Evolutionary conservation across 2,113 vertebrate species (phyloP), one percentile per base, ranked within the genome.

Genomic region (Pygoscelis antarcticus): DNA sequence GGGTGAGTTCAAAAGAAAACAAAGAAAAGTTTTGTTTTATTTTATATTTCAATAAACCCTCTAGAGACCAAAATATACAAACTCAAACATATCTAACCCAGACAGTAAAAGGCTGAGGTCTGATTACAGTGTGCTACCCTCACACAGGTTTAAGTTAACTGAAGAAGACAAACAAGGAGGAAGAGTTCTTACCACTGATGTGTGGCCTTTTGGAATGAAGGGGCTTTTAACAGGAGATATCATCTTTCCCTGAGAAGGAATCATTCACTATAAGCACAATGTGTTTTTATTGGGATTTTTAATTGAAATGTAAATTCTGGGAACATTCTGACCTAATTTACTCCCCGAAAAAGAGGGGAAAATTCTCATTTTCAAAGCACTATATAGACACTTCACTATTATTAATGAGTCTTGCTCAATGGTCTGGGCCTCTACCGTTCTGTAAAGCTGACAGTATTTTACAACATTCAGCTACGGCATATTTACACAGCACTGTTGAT

Each of bases 251-350:
- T 93, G 96, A 97, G 98, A 98, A 97, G 97, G 98, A 98, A 98
- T 98, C 98, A 98, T 99, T 99, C 98, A 98, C 98, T 97, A 97
- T 98, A 98, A 98, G 98, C 98, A 99, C 99, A 99, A 99, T 99
- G 99, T 98, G 98, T 99, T 99, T 99, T 99, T 99, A 99, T 99
- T 98, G 98, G 98, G 98, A 99, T 98, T 98, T 98, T 99, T 99
- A 99, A 99, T 99, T 99, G 99, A 99, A 99, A 99, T 99, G 99
- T 99, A 99, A 99, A 99, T 99, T 99, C 99, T 98, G 98, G 98
- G 99, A 99, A 99, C 99, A 98, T 98, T 98, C 97, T 99, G 98
- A 99, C 98, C 98, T 98, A 98, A 98, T 98, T 99, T 98, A 98
- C 97, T 98, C 96, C 93, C 96, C 98, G 96, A 96, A 97, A 98